Base-by-base conservation (phyloP, 1,140 invertebrate species). In the Phymorhynchus buccinoides region DNA sequence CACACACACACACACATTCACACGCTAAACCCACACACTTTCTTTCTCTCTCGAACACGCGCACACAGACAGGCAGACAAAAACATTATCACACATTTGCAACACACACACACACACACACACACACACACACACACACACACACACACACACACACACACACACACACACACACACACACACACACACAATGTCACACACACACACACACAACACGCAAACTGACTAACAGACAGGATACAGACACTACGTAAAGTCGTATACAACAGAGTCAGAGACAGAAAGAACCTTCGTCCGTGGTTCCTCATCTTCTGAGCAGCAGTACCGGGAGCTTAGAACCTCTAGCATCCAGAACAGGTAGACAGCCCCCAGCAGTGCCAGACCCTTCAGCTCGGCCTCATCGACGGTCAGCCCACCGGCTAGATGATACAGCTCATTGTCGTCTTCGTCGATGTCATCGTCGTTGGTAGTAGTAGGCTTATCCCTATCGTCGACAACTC, bases 301-400 rank as follows among this genome's bases (percentile, higher is more conserved):
- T 9, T 12, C 12, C 35, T 73, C 68, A 73, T 9, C 1, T 0
- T 7, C 62, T 7, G 22, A 18, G 30, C 37, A 27, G 68, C 35
- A 4, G 62, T 87, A 77, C 12, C 41, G 52, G 30, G 79, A 85
- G n/a, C 86, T 66, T 27, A 85, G 18, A n/a, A 89, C 6, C 82
- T 89, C 87, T 52, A 89, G 80, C 16, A 87, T 32, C 77, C 86
- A 88, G 71, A 89, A 88, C 1, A 77, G 73, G 79, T 89, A 89
- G 22, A 89, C 79, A 71, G 84, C 86, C 27, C 39, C 85, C 12
- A 89, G 77, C 18, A 89, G 71, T 6, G 84, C 84, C 66, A 86
- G 82, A 68, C 85, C 52, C 37, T 86, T 87, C 30, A 78, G 71
- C 14, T 77, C 39, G 68, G 56, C 16, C 1, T 39, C 80, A 0